A percentile compares a stretch with the other conserved stretches of the same genome.
Conservation (phyloP, 2,888 invertebrate species). For the Odontomyia ornata region DNA sequence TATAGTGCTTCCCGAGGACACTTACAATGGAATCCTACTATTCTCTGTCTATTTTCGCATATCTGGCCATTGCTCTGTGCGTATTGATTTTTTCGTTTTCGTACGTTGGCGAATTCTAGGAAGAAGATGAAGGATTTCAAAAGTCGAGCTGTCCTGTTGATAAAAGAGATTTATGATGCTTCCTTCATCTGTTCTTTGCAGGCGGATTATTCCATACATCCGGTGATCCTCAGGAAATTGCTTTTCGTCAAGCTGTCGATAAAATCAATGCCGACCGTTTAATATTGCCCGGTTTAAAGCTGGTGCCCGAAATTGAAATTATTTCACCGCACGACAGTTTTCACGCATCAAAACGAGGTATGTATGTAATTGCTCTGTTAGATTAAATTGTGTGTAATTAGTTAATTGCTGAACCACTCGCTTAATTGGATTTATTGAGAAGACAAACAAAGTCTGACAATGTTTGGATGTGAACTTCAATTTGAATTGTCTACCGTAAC, state of each 20-base stretch:
- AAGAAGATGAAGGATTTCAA: not conserved
- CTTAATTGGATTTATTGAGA: not conserved
- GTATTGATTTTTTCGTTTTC: conserved; percentile 34
- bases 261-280: conserved; percentile 85
- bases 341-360: conserved; percentile 92
- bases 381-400: conserved; percentile 14
- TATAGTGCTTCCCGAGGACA: not conserved
- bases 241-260: conserved; percentile 92
- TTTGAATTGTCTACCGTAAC: not conserved
- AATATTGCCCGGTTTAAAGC: conserved; percentile 84
- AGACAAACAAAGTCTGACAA: not conserved
- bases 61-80: conserved; percentile 28
- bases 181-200: conserved; percentile 57
- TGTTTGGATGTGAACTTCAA: not conserved
- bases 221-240: conserved; percentile 88
- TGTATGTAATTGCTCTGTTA: conserved; percentile 51
- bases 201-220: conserved; percentile 89
- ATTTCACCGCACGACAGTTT: conserved; percentile 93
- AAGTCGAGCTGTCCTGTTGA: not conserved
- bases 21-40: not conserved
- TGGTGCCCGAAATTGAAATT: conserved; percentile 88
- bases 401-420: not conserved
- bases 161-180: conserved; percentile 8
- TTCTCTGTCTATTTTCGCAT: not conserved
- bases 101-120: not conserved